Conservation (phyloP, 2,888 invertebrate genomes). For the Eulithis testata region DNA sequence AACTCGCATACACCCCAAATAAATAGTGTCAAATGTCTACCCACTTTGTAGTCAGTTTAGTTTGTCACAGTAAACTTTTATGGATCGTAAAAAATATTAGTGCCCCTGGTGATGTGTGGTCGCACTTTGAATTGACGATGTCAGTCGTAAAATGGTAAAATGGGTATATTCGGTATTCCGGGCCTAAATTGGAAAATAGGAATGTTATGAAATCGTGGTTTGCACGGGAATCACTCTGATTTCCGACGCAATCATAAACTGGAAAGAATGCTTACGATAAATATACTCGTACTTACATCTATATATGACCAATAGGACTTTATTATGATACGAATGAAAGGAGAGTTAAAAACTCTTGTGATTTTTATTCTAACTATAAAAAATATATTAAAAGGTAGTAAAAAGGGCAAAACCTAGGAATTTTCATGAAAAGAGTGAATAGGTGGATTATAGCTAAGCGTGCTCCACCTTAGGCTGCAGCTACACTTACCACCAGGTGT, state of each 20-base stretch:
- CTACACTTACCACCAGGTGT: too few species aligned
- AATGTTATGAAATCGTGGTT: conserved; percentile 25
- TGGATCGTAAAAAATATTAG: conserved; percentile 37
- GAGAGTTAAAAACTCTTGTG: too few species aligned
- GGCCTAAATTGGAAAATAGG: conserved; percentile 27
- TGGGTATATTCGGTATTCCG: conserved; percentile 13
- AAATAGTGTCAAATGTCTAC: conserved; percentile 32
- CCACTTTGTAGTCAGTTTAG: conserved; percentile 41
- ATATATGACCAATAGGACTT: neutral
- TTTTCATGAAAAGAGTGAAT: too few species aligned
- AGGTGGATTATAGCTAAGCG: too few species aligned
- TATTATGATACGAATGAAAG: too few species aligned
- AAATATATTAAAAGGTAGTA: too few species aligned
- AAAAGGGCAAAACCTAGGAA: too few species aligned
- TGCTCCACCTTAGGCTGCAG: too few species aligned
- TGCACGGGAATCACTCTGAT: conserved; percentile 14
- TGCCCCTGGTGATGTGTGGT: conserved; percentile 28
- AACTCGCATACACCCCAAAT: conserved; percentile 31
- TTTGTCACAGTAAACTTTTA: conserved; percentile 40
- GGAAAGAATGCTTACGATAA: neutral
- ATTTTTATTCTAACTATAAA: too few species aligned
- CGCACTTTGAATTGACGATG: conserved; percentile 21
- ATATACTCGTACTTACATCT: neutral
- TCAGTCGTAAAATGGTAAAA: conserved; percentile 17
- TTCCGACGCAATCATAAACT: neutral